Conservation (phyloP, 2,888 invertebrate genomes). For the Sarcophaga carnaria region DNA sequence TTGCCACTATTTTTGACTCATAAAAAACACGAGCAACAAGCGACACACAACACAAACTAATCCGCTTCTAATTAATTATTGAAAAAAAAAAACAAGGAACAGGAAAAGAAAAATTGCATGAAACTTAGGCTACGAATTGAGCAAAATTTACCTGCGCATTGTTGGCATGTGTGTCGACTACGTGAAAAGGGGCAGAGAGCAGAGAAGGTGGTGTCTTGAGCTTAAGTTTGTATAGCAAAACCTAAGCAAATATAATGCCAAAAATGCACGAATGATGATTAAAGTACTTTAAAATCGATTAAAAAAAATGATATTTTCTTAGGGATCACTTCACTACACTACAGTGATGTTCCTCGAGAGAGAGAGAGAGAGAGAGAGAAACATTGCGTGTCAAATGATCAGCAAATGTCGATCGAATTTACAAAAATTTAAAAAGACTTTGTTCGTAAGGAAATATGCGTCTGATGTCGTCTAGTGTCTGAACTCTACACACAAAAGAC, state of each 20-base stretch:
- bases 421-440: not conserved
- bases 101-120: not conserved
- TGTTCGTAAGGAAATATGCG: not conserved
- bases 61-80: conserved; percentile 32
- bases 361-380: not conserved
- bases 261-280: not conserved
- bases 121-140: not conserved
- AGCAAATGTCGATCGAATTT: not conserved
- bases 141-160: conserved; percentile 16
- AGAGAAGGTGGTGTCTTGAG: not conserved
- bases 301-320: conserved; percentile 46
- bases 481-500: not conserved
- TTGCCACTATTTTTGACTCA: conserved; percentile 18
- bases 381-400: not conserved
- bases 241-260: not conserved
- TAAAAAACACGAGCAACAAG: not conserved
- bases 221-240: too few relatives aligned
- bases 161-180: conserved; percentile 16
- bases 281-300: conserved; percentile 76
- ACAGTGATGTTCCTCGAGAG: not conserved
- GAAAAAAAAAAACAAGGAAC: not conserved
- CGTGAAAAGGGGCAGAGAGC: conserved; percentile 23
- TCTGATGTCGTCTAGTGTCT: not conserved
- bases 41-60: conserved; percentile 24
- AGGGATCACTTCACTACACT: not conserved